Evolutionary conservation across 2,113 vertebrate genomes (phyloP).

Genomic region (Porphyrio hochstetteri): DNA sequence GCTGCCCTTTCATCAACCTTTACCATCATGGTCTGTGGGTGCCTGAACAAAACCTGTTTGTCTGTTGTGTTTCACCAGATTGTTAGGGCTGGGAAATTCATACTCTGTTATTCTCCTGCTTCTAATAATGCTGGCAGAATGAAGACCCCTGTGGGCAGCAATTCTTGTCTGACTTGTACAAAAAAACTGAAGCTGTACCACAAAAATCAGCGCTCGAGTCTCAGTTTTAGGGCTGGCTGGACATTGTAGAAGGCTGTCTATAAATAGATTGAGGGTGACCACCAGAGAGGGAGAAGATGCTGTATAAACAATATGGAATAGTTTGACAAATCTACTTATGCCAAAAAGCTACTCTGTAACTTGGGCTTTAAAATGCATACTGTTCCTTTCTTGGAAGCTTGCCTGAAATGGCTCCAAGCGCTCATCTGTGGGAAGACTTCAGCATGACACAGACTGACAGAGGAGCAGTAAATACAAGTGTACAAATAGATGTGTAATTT

Average conservation of each 20-base stretch:
- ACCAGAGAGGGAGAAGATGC: background rate
- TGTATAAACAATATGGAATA: background rate
- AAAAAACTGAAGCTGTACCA: background rate
- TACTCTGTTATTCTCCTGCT: background rate
- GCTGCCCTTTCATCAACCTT: background rate
- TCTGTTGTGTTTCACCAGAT: background rate
- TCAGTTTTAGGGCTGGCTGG: background rate
- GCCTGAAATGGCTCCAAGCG: background rate
- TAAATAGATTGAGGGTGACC: background rate
- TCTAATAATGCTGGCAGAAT: background rate
- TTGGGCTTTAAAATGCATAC: background rate
- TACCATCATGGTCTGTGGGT: rapidly evolving
- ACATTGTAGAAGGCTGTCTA: background rate
- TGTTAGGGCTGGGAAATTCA: background rate
- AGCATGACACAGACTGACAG: background rate
- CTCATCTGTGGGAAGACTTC: background rate
- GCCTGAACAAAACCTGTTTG: background rate
- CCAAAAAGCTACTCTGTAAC: background rate
- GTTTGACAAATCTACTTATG: background rate
- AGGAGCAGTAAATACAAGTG: background rate
- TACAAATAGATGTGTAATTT: constrained; percentile 24
- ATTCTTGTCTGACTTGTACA: background rate
- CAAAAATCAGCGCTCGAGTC: background rate
- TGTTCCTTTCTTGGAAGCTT: background rate
- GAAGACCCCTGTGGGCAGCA: background rate